A percentile compares a stretch with the other conserved stretches of the same genome.
phyloP scores from a whole-genome alignment of 2,113 vertebrate species.

The Bos taurus region ARS-UCD2.0 NC_037335.1:34657501-34658000 shows the following conservation, averaged over 20 bases:
- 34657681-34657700: not conserved
- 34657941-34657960: not conserved
- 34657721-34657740: not conserved
- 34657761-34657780: not conserved
- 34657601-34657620: not conserved
- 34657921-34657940: not conserved
- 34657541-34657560: not conserved
- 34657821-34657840: not conserved
- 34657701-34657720: not conserved
- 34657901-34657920: not conserved
- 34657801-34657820: not conserved
- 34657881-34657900: not conserved
- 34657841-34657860: not conserved
- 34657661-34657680: not conserved
- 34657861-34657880: not conserved
- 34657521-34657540: not conserved
- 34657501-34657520: not conserved
- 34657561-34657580: not conserved
- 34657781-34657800: not conserved
- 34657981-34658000: not conserved
- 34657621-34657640: not conserved
- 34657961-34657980: not conserved
- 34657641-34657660: not conserved
- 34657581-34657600: not conserved
- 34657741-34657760: not conserved